phyloP scores from a whole-genome alignment of 2,888 invertebrate species.

The Eledone cirrhosa region DNA sequence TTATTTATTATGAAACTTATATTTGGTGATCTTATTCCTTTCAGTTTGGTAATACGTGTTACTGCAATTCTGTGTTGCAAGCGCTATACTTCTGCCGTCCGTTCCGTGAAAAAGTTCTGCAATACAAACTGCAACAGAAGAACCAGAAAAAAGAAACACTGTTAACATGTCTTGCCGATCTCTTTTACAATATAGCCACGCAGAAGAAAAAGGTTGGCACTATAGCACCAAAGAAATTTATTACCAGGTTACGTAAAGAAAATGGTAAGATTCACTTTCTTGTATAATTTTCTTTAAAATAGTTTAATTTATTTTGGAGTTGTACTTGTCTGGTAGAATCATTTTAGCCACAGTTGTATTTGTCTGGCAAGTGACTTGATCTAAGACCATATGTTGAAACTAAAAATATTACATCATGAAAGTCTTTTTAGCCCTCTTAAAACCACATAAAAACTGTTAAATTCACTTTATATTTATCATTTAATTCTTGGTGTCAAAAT shows the following conservation, averaged over 20 bases:
- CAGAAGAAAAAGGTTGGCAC: slow-evolving; percentile 99
- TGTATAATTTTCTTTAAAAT: too few relatives aligned
- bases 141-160: slow-evolving; percentile 86
- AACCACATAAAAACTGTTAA: too few relatives aligned
- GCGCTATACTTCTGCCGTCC: slow-evolving; percentile 99
- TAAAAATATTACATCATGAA: too few relatives aligned
- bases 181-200: slow-evolving; percentile 99
- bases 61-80: slow-evolving; percentile 99
- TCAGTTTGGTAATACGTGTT: slow-evolving; percentile 98
- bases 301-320: too few relatives aligned
- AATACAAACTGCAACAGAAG: slow-evolving; percentile 80
- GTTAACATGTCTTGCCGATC: slow-evolving; percentile 95
- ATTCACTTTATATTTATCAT: too few relatives aligned
- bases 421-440: too few relatives aligned
- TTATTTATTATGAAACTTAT: too few relatives aligned
- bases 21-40: slow-evolving; percentile 38
- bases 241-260: slow-evolving; percentile 95
- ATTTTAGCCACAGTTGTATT: too few relatives aligned
- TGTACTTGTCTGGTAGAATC: too few relatives aligned
- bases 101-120: slow-evolving; percentile 97
- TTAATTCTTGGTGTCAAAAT: too few relatives aligned
- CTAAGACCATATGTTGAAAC: too few relatives aligned
- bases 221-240: slow-evolving; percentile 99
- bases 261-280: slow-evolving; percentile 76
- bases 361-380: too few relatives aligned